Conservation (phyloP, 2,888 invertebrate species). For the Synergus japonicus region DNA sequence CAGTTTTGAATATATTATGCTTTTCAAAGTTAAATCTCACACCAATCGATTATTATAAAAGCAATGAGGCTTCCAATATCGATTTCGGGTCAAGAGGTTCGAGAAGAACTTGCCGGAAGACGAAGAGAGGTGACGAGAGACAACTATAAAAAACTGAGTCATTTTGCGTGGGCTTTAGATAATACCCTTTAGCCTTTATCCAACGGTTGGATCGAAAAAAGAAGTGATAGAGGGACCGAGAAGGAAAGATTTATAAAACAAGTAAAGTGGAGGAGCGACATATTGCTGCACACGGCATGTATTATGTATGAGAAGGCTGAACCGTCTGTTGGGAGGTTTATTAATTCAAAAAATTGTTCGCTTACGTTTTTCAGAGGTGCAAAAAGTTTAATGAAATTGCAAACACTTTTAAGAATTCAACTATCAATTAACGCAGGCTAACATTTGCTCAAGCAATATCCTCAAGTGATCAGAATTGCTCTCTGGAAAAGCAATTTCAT, state of each 20-base stretch:
- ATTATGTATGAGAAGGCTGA: constrained; percentile 73
- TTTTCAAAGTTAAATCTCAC: not conserved
- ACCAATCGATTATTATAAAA: not conserved
- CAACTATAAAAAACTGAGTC: not conserved
- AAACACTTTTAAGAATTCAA: not conserved
- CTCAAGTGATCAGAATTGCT: not conserved
- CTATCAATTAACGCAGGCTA: not conserved
- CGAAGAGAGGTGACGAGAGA: not conserved
- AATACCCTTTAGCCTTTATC: not conserved
- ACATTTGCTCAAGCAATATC: not conserved
- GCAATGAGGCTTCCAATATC: not conserved
- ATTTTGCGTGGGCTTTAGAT: not conserved
- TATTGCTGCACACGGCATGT: constrained; percentile 73
- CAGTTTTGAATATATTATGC: not conserved
- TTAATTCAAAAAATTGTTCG: constrained; percentile 71
- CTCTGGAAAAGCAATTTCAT: not conserved
- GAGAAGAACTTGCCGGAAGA: not conserved
- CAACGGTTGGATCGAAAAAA: not conserved
- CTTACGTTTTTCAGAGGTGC: constrained; percentile 25
- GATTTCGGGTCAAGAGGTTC: not conserved
- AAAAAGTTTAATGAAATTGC: not conserved
- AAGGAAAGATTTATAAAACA: constrained; percentile 72
- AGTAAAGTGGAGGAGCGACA: constrained; percentile 66
- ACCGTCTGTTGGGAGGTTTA: constrained; percentile 62
- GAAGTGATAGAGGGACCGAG: not conserved